Evolutionary conservation across 1,140 invertebrate species (phyloP), one percentile per base, ranked within the genome.

Genomic region (roundworm (Caenorhabditis elegans)): DNA sequence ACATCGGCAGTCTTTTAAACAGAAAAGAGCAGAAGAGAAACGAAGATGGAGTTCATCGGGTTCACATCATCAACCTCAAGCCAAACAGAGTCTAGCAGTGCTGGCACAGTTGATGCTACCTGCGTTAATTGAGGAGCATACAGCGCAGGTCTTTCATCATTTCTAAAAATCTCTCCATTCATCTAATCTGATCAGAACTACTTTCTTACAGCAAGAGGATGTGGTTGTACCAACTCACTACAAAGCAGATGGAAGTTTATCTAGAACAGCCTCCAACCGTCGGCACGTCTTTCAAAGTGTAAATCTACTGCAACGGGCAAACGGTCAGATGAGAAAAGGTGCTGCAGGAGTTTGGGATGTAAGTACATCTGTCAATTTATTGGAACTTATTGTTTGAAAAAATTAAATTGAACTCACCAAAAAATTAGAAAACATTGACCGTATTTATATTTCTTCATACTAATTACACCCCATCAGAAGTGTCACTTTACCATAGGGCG

Each of bases 51-150:
- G 60, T 6, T 39, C 34, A 39, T 70, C 60, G 10, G 34, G 34
- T 31, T n/a, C n/a, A 43, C 5, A 15, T 15, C 34, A 70, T 39
- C 34, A 43, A 43, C 60, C 60, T 6, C 60, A 70, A n/a, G 60
- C 78, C 3, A 79, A 55, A 24, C 78, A 79, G 55, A 79, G 78
- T 47, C 22, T 79, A 6, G 51, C 78, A 6, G 78, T 53, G 15
- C 26, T 79, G 10, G 78, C 78, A 8, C 78, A 79, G 53, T 48
- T 79, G 19, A 79, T 79, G 78, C 43, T 79, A 4, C 78, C 78
- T 1, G 78, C 78, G 1, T 24, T 79, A 28, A 55, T 79, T 19
- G 78, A 79, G 15, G 43, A 79, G 22, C 60, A 70, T 13, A 70
- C 60, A 0, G 34, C 60, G n/a, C 60, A 70, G 34, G 55, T 53